Evolutionary conservation across 2,888 invertebrate species (phyloP), one percentile per base, ranked within the genome.

Genomic region (Clanis bilineata): DNA sequence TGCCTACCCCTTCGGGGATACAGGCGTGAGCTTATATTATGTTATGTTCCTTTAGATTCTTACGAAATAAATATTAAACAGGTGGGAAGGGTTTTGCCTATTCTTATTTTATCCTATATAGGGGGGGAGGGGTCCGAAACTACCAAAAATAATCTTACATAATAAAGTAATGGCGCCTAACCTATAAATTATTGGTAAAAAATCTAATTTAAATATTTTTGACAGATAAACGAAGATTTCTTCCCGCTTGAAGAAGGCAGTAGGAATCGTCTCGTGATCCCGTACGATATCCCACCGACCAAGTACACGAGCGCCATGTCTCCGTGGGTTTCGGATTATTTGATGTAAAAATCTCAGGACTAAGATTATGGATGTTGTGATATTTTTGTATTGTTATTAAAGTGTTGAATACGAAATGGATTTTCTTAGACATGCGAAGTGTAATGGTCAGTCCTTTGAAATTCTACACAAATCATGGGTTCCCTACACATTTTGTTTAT

Each of bases 261-360:
- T 7, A 77, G 76, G 0, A 86, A 93, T 2, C 82, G 88, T 0
- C 85, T 94, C 69, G 94, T 96, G 0, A 85, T 98, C 59, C 96
- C 97, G 0, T 98, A 96, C 81, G 98, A 98, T 85, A 83, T 97
- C 12, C 98, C 98, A 0, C 93, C 96, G 0, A 93, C 93, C 0
- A 94, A 95, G 15, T 98, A 97, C 78, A 91, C 90, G 0, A 76
- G 86, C 0, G 93, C 90, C 44, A 97, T 97, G 92, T 93, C 92
- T 12, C 96, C 96, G 0, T 97, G 95, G 88, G 92, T 95, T 0
- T 91, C 90, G 51, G 95, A 95, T 62, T 94, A 94, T 67, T 80
- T 95, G 7, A 67, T 51, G 55, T 66, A 23, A 55, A 18, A 41
- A 6, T 9, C 18, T 41, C 18, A 41, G 4, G 28, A n/a, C n/a